A percentile compares a stretch with the other conserved stretches of the same genome.
Evolutionary conservation across 2,113 vertebrate genomes (phyloP).

Genomic region (Tragelaphus strepsiceros): DNA sequence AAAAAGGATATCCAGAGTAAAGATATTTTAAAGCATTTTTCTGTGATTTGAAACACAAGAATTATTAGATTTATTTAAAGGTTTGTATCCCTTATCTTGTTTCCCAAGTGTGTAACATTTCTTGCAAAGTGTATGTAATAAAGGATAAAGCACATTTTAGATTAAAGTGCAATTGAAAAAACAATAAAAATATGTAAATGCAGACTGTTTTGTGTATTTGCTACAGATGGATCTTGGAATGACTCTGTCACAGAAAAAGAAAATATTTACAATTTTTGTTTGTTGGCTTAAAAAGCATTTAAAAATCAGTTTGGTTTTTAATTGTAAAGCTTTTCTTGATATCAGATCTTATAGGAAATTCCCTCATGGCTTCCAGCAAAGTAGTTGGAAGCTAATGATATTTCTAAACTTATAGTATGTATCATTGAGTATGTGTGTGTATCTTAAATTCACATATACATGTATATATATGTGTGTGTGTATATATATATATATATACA

Average conservation of each 20-base stretch:
- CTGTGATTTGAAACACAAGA: neutral
- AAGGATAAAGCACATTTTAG: neutral
- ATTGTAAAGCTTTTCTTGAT: neutral
- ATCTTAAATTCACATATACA: neutral
- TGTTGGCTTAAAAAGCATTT: neutral
- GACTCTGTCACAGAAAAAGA: neutral
- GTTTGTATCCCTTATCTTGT: neutral
- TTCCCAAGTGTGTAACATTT: neutral
- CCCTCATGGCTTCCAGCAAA: neutral
- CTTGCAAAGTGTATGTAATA: neutral
- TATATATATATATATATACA: rapidly evolving
- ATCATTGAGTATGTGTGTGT: neutral
- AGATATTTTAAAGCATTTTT: neutral
- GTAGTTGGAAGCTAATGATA: neutral
- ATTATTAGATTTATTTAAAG: neutral
- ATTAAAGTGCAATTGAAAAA: neutral
- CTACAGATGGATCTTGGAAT: neutral
- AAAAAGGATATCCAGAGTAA: neutral
- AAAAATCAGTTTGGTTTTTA: neutral
- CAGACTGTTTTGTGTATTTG: neutral
- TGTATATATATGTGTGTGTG: neutral
- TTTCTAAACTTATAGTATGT: neutral
- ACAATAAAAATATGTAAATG: neutral
- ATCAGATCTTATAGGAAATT: neutral
- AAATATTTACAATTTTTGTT: neutral